phyloP scores from a whole-genome alignment of 2,113 vertebrate genomes.

The Oryzias javanicus region DNA sequence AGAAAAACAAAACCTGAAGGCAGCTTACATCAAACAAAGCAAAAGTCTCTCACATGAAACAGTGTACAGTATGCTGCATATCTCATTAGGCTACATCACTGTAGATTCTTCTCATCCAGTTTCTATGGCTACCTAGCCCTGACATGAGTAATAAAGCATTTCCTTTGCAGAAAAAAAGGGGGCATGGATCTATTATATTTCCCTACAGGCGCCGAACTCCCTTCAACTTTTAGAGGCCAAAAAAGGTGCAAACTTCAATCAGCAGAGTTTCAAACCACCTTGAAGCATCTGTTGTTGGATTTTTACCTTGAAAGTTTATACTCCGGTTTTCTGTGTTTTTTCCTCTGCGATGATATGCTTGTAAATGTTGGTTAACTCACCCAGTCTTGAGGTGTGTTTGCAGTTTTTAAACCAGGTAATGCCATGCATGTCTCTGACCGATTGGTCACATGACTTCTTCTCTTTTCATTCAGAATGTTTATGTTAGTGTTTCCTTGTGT shows the following conservation, averaged over 20 bases:
- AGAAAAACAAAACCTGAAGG: not conserved
- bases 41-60: conserved; percentile 28
- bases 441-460: conserved; percentile 62
- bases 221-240: conserved; percentile 44
- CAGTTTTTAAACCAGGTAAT: conserved; percentile 56
- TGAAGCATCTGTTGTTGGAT: not conserved
- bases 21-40: too few relatives aligned
- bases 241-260: conserved; percentile 11
- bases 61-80: conserved; percentile 62
- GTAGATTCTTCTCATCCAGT: conserved; percentile 70
- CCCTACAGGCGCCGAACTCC: conserved; percentile 20
- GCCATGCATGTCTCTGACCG: conserved; percentile 64
- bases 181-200: conserved; percentile 41
- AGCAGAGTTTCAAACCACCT: conserved; percentile 9
- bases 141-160: conserved; percentile 45
- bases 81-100: conserved; percentile 49
- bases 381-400: conserved; percentile 37
- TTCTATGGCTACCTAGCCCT: conserved; percentile 59
- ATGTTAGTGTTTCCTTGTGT: conserved; percentile 75
- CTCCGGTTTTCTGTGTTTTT: conserved; percentile 20
- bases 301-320: conserved; percentile 12
- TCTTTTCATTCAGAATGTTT: conserved; percentile 72
- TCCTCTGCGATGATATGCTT: conserved; percentile 21
- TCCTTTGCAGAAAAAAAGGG: conserved; percentile 52
- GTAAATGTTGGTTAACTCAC: conserved; percentile 25